Evolutionary conservation across 2,113 vertebrate genomes (phyloP).

Genomic region (Psophia crepitans): DNA sequence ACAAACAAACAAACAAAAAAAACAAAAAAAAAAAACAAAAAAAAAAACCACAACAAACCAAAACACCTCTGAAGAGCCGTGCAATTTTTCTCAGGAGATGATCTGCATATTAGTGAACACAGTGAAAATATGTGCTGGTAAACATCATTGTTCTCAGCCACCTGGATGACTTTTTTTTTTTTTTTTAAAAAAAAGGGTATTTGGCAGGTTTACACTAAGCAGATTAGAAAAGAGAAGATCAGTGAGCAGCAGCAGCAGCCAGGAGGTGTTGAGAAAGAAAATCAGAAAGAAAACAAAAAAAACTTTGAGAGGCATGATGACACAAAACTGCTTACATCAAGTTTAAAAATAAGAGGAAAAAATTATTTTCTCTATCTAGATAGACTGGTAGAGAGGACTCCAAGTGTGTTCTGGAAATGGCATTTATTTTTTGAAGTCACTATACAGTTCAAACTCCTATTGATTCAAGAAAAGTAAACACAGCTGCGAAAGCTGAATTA

Average conservation of each 20-base stretch:
- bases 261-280: not conserved
- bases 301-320: not conserved
- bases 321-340: not conserved
- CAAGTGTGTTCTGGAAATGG: fast-evolving
- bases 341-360: not conserved
- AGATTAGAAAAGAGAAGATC: not conserved
- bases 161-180: not conserved
- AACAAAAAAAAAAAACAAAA: not conserved
- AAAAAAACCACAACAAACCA: no score
- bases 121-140: not conserved
- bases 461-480: not conserved
- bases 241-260: not conserved
- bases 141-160: not conserved
- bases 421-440: not conserved
- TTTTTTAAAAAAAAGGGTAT: not conserved
- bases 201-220: not conserved
- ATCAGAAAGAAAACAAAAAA: not conserved
- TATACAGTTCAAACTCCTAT: not conserved
- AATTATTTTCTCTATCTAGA: not conserved
- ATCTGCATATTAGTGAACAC: not conserved
- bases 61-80: not conserved
- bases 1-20: not conserved
- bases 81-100: not conserved
- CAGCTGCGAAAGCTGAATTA: not conserved
- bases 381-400: not conserved